These are phyloP conservation scores for Chrysochloris asiatica DNA, from an alignment of 2,113 vertebrate genomes.

Conservation along the genomic window DNA sequence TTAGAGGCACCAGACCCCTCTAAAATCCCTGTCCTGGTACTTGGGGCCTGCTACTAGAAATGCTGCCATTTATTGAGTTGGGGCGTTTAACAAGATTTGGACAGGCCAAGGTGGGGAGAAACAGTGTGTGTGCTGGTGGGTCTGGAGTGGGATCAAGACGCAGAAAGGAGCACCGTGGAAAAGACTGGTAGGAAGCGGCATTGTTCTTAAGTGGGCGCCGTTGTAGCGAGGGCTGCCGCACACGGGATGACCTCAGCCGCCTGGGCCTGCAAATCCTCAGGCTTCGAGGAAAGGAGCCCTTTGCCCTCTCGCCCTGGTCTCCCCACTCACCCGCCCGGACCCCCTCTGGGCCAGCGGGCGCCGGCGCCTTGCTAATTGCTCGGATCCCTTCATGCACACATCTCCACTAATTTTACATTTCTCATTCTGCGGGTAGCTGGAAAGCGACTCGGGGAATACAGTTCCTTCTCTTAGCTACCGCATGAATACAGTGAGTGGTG, in stretches of 20 bases:
- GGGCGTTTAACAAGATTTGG: constrained; percentile 34
- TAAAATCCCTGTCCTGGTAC: neutral
- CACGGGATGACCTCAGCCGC: constrained; percentile 20
- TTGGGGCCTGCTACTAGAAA: constrained; percentile 15
- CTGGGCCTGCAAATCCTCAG: constrained; percentile 9
- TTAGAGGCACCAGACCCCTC: neutral
- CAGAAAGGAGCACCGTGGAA: constrained; percentile 68
- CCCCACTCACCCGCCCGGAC: constrained; percentile 80
- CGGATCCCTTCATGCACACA: constrained; percentile 94
- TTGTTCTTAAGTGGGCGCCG: constrained; percentile 78
- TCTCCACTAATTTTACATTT: constrained; percentile 98
- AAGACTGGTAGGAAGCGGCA: constrained; percentile 77
- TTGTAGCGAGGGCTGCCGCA: constrained; percentile 16
- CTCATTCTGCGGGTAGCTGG: constrained; percentile 94
- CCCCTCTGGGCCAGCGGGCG: constrained; percentile 78
- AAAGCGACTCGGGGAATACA: constrained; percentile 91
- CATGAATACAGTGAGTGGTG: constrained; percentile 89
- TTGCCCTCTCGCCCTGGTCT: constrained; percentile 73
- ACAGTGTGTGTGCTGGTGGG: neutral
- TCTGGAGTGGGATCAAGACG: constrained; percentile 67
- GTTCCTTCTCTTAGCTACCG: constrained; percentile 90
- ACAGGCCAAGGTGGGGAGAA: constrained; percentile 2
- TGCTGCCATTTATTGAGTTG: neutral
- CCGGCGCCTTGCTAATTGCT: constrained; percentile 93
- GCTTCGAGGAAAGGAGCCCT: constrained; percentile 59